Evolutionary conservation across 2,797 vertebrate species (phyloP), one percentile per base, ranked within the genome.

Genomic region (Poecilia picta): DNA sequence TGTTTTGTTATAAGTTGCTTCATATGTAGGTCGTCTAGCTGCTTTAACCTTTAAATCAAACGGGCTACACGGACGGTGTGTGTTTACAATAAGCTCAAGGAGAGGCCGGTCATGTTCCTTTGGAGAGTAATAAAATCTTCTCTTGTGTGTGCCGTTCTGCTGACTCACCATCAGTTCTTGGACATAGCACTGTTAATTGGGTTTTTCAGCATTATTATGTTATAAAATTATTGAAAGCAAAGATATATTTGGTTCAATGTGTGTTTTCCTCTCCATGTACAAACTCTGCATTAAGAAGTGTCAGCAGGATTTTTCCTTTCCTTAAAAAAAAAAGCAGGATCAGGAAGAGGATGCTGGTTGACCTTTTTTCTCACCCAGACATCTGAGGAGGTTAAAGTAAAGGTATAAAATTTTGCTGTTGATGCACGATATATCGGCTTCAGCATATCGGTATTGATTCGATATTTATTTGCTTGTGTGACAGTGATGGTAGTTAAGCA

Each of bases 141-240:
- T 86, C 45, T 57, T 64, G 55, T 55, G 53, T 59, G 45, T 39
- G 47, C 83, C 76, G 43, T 86, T 92, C 80, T 92, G 94, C 92
- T 93, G 93, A 94, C 87, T 94, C 93, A 94, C 88, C 87, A 53
- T 62, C 88, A 64, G 8, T 87, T 88, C 82, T 81, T 74, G 83
- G 89, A 89, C 88, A 78, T 45, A 77, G 23, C 76, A 1, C 79
- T 77, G 76, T 62, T 85, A 92, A 91, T 73, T 88, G 78, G 85
- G 84, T 92, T 90, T 84, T 74, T 62, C 43, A 49, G 81, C 64
- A 83, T 82, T 72, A 82, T 88, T 87, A 62, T 66, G 85, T 87
- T 80, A 76, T 18, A 79, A 81, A 79, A 55, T 53, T 81, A 53
- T 72, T 41, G 82, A 51, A 76, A 45, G 82, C 55, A 16, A 47